phyloP scores from a whole-genome alignment of 2,113 vertebrate species.

The Talpa occidentalis region DNA sequence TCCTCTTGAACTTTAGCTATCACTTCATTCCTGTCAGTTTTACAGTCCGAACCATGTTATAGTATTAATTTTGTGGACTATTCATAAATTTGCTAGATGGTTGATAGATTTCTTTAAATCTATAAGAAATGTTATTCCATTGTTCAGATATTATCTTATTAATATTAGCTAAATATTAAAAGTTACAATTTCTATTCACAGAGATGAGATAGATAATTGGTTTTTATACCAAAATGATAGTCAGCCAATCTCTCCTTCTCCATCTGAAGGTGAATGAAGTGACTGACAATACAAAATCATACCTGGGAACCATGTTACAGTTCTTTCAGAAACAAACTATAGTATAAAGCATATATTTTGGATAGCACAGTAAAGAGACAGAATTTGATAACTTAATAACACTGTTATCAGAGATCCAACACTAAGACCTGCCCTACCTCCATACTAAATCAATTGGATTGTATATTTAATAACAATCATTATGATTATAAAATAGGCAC shows the following conservation, averaged over 20 bases:
- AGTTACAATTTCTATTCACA: not conserved
- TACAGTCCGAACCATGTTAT: not conserved
- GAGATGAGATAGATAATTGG: not conserved
- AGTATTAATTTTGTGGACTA: not conserved
- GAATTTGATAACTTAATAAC: not conserved
- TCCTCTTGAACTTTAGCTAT: not conserved
- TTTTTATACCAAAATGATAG: not conserved
- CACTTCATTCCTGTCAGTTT: not conserved
- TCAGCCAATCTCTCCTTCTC: not conserved
- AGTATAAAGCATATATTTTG: not conserved
- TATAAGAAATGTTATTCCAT: not conserved
- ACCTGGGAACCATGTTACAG: not conserved
- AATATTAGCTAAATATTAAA: too few species aligned
- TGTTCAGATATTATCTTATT: not conserved
- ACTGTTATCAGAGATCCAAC: not conserved
- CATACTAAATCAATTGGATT: not conserved
- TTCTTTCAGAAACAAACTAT: not conserved
- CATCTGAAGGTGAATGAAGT: not conserved
- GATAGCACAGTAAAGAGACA: not conserved
- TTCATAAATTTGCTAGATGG: not conserved
- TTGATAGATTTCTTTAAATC: not conserved
- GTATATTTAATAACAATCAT: not conserved
- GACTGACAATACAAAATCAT: not conserved
- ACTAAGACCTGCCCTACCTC: not conserved
- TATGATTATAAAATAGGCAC: not conserved